Evolutionary conservation across 2,797 vertebrate species (phyloP).

Genomic region (Capromys pilorides): DNA sequence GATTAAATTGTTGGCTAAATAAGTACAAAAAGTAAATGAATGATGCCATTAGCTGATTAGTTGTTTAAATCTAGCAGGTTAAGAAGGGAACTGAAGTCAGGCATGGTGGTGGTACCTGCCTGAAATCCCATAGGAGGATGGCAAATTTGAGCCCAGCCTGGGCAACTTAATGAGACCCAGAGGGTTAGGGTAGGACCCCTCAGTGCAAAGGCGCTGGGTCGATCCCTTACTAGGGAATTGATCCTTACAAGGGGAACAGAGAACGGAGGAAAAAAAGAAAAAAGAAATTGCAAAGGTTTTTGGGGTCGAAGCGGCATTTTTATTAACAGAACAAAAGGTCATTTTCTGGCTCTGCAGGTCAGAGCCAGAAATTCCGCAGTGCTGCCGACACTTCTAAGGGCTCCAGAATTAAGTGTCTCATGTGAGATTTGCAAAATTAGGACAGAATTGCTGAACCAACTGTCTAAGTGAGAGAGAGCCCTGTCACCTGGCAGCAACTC

Average conservation of each 20-base stretch:
- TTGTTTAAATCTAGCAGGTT: not conserved
- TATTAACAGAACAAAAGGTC: not conserved
- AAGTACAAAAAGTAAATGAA: not conserved
- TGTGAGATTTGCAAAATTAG: slow-evolving; percentile 7
- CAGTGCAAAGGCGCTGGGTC: not conserved
- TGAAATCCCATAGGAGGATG: not conserved
- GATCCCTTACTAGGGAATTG: not conserved
- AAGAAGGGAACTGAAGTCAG: not conserved
- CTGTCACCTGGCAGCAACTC: not conserved
- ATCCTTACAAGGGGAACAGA: not conserved
- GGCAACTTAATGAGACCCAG: not conserved
- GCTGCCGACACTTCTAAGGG: not conserved
- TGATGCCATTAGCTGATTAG: not conserved
- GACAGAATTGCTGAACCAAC: not conserved
- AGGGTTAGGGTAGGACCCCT: not conserved
- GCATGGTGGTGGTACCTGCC: not conserved
- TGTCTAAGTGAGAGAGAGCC: not conserved
- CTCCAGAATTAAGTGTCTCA: not conserved
- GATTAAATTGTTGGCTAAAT: not conserved
- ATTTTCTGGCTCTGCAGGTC: not conserved
- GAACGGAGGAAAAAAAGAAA: not conserved
- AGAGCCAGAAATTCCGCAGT: too few relatives aligned
- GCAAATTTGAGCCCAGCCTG: not conserved
- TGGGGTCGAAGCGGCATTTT: not conserved
- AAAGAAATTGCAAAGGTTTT: not conserved